Evolutionary conservation across 1,140 invertebrate genomes (phyloP).

Genomic region (Euwallacea similis): DNA sequence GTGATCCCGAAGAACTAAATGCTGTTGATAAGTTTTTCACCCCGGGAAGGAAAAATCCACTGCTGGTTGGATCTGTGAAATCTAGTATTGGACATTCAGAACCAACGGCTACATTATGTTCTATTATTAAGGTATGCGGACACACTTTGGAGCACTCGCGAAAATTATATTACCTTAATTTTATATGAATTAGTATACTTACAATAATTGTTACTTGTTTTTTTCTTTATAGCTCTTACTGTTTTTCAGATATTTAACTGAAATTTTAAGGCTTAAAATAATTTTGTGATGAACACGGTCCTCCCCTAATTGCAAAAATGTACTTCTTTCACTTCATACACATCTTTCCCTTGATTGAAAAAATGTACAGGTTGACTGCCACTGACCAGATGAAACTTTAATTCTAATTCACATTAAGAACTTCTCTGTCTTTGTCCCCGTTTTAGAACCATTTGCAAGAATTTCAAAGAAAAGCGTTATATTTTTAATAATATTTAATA

Average conservation of each 20-base stretch:
- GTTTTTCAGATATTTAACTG: no score
- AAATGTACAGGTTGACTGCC: no score
- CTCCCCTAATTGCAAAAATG: no score
- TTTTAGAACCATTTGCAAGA: no score
- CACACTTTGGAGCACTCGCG: neutral
- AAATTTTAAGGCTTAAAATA: no score
- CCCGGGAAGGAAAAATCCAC: slow-evolving; percentile 64
- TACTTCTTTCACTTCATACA: no score
- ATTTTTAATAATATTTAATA: no score
- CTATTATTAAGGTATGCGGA: slow-evolving; percentile 67
- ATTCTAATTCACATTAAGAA: neutral
- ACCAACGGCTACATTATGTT: slow-evolving; percentile 82
- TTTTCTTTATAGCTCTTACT: no score
- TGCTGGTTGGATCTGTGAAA: slow-evolving; percentile 87
- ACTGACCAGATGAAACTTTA: neutral
- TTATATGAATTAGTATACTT: no score
- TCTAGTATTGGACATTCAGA: slow-evolving; percentile 94
- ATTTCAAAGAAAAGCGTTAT: no score
- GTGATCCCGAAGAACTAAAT: slow-evolving; percentile 85
- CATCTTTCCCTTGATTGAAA: no score
- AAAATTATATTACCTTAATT: no score
- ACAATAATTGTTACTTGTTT: neutral
- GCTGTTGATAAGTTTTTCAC: slow-evolving; percentile 82
- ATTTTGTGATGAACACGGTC: neutral
- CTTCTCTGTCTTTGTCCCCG: neutral